Conservation (phyloP, 2,888 invertebrate species). For the Allolobophora icterica region DNA sequence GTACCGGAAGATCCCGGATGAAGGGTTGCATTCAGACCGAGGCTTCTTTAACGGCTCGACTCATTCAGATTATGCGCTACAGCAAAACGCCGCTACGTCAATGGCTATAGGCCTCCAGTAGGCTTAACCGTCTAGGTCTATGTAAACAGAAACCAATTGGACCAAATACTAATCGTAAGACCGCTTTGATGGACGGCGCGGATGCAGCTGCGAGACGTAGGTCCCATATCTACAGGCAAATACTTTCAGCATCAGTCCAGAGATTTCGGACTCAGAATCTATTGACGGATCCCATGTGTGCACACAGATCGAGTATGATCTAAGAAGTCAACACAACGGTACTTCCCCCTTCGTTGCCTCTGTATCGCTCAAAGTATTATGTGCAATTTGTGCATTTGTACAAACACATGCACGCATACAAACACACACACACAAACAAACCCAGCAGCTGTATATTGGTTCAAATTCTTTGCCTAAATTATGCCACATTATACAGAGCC, state of each 20-base stretch:
- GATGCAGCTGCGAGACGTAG: background rate
- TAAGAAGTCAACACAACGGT: background rate
- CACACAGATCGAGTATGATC: background rate
- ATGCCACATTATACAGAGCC: too few relatives aligned
- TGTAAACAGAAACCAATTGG: background rate
- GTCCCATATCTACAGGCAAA: background rate
- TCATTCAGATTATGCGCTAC: background rate
- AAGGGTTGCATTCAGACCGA: background rate
- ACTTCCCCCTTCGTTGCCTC: background rate
- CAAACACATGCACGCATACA: too few relatives aligned
- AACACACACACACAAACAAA: too few relatives aligned
- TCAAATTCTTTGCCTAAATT: too few relatives aligned
- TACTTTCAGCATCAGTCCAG: background rate
- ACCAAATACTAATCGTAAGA: constrained; percentile 17
- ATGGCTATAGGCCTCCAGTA: background rate
- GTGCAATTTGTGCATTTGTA: too few relatives aligned
- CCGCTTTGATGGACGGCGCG: background rate
- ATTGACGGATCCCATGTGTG: background rate
- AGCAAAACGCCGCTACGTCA: background rate
- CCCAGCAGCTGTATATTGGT: too few relatives aligned
- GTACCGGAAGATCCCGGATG: background rate
- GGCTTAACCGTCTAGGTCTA: background rate
- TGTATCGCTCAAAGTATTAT: too few relatives aligned
- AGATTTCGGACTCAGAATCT: background rate
- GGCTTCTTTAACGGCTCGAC: background rate